Base-by-base conservation (phyloP, 2,888 invertebrate genomes). In the Platycheirus albimanus region DNA sequence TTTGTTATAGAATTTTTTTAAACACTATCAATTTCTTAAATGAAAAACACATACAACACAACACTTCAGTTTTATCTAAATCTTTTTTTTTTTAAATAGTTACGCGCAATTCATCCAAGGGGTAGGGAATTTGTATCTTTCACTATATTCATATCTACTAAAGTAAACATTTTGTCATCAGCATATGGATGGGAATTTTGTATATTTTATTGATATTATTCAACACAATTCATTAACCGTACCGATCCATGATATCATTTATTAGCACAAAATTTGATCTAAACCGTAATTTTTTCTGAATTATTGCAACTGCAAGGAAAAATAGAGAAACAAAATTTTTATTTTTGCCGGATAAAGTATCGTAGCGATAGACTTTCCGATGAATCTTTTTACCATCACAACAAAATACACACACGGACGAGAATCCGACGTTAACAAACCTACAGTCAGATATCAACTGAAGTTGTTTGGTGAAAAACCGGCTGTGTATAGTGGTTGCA, bases 401-500 rank as follows among this genome's bases (percentile, higher is more conserved):
- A 15, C n/a, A 13, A 45, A 41, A 4, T 0, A 5, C 24, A 7
- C 8, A 28, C 10, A 64, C 47, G 49, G n/a, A 49, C 30, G 33
- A 36, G 10, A 64, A 33, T 33, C 38, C 77, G 69, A 83, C 64
- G 56, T 61, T 20, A 8, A 58, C 54, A 36, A 28, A 17, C 41
- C 56, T 45, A 58, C 63, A 69, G 77, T 64, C 69, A 64, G 38
- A 78, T 45, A 69, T 17, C 72, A 64, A 83, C 83, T 83, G 78
- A 83, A 38, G 36, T 69, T 45, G 45, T 45, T 15, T 45, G 58
- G 28, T 47, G 78, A 19, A 58, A 56, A 45, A 64, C 72, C 72
- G 72, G 43, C 67, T 49, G 47, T 15, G 80, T 80, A 80, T 72
- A 83, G 77, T 58, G 77, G 63, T 83, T 76, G 80, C 20, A 47